Base-by-base conservation (phyloP, 2,888 invertebrate genomes). In the Diarsia dahlii region DNA sequence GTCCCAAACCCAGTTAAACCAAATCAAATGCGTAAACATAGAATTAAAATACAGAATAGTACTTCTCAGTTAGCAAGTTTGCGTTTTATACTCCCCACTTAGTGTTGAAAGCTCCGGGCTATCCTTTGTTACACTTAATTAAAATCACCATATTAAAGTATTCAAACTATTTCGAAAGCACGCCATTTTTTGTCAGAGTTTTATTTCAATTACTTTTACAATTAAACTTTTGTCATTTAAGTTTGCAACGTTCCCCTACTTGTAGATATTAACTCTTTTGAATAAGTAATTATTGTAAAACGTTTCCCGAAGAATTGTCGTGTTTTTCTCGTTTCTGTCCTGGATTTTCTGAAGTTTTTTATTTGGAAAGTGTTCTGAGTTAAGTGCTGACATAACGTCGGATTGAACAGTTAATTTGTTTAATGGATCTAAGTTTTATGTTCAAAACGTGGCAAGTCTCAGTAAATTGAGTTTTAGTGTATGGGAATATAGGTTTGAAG, bases 181-280 rank as follows among this genome's bases (percentile, higher is more conserved):
- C 62, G 64, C 80, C 63, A 84, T 81, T 74, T 48, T 81, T 83
- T 83, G 12, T 60, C 15, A 23, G 58, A 13, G 54, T 84, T 84
- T 78, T 73, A 79, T 77, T 85, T 74, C 68, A 74, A 78, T 84
- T 67, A 76, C 70, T 64, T 48, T 67, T 71, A 77, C 76, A 81
- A 78, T 84, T 73, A 80, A 86, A 86, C 81, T 86, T 86, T 81
- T 78, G 60, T 79, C 85, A 83, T 86, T 85, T 76, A 86, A 86
- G 85, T 86, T 86, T 72, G 74, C 77, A 62, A 46, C 66, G 71
- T 70, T 58, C 68, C 60, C 63, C 64, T 62, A 83, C 71, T 84
- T 60, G 73, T 78, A 28, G 20, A 81, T 78, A 87, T 86, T 86
- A 86, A 86, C 87, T 86, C 87, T 71, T 86, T 86, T 79, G 83